Percentiles rank a stretch among this genome's conserved stretches.
Evolutionary conservation across 2,888 invertebrate genomes (phyloP).

Genomic region (Mimumesa dahlbomi): DNA sequence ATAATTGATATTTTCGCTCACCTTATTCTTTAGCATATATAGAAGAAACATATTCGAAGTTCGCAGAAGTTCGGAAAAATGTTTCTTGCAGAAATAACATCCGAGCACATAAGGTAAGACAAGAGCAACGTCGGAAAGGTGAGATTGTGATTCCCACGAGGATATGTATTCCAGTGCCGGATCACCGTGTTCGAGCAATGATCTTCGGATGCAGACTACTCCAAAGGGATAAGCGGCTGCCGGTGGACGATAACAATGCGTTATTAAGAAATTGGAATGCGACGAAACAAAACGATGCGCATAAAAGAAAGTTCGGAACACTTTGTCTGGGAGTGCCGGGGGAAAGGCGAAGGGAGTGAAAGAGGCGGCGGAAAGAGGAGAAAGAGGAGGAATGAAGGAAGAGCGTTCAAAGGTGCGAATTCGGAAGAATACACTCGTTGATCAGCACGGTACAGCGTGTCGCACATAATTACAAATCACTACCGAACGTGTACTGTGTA

Average conservation of each 20-base stretch:
- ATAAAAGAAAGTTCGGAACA: constrained; percentile 25
- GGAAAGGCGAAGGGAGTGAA: constrained; percentile 4
- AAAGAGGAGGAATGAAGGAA: constrained; percentile 3
- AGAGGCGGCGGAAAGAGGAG: constrained; percentile 2
- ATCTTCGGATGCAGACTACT: constrained; percentile 30
- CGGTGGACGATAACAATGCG: constrained; percentile 46
- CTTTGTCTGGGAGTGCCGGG: constrained; percentile 43
- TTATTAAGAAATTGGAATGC: constrained; percentile 42
- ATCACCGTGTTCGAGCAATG: constrained; percentile 28
- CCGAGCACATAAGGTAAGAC: constrained; percentile 20
- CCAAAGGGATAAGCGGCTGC: constrained; percentile 33
- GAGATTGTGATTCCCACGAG: constrained; percentile 40
- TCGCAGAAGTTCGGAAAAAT: neutral
- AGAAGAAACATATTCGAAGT: constrained; percentile 44
- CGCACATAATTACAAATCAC: constrained; percentile 48
- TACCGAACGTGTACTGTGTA: constrained; percentile 16
- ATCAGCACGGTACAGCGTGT: constrained; percentile 15
- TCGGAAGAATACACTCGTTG: constrained; percentile 16
- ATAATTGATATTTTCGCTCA: constrained; percentile 32
- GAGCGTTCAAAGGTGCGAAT: constrained; percentile 29
- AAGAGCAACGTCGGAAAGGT: constrained; percentile 14
- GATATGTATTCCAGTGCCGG: constrained; percentile 15
- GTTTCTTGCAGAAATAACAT: constrained; percentile 16
- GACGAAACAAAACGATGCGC: constrained; percentile 15
- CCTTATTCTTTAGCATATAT: constrained; percentile 25